phyloP scores from a whole-genome alignment of 1,140 invertebrate species.

The Sarcophaga bullata region DNA sequence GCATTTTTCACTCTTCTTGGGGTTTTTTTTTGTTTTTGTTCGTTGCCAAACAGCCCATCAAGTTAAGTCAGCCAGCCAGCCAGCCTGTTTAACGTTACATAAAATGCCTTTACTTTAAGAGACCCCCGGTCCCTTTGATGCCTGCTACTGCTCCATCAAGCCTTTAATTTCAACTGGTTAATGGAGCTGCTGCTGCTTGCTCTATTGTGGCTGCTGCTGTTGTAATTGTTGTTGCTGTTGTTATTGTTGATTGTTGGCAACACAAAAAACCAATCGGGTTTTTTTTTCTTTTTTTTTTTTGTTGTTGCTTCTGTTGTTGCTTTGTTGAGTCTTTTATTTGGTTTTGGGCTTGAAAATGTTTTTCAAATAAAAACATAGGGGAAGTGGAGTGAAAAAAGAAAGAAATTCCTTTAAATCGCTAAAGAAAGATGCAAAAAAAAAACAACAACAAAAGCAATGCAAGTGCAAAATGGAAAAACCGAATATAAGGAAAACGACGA shows the following conservation, averaged over 20 bases:
- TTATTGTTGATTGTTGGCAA: slow-evolving; percentile 10
- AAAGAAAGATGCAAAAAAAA: background rate
- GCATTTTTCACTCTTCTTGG: background rate
- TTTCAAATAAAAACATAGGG: background rate
- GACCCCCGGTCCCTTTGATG: too few relatives aligned
- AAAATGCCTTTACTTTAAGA: background rate
- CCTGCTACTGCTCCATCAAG: too few relatives aligned
- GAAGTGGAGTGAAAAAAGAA: background rate
- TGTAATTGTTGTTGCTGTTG: background rate
- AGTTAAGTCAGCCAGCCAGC: too few relatives aligned
- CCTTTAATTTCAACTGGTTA: background rate
- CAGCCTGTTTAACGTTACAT: background rate
- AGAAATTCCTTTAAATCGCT: slow-evolving; percentile 3
- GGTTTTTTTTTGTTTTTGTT: too few relatives aligned
- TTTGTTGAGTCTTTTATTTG: background rate
- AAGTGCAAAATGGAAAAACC: slow-evolving; percentile 6
- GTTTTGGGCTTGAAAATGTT: slow-evolving; percentile 10
- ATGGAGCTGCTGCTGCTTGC: background rate
- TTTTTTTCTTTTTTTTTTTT: background rate
- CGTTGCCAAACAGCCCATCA: too few relatives aligned
- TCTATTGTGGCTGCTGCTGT: background rate
- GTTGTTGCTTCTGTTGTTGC: background rate
- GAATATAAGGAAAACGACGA: background rate
- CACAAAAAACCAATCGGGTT: background rate
- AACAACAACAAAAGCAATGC: background rate